These are phyloP conservation scores for Dreissena polymorpha DNA, from an alignment of 1,140 invertebrate species.

Conservation along the genomic window DNA sequence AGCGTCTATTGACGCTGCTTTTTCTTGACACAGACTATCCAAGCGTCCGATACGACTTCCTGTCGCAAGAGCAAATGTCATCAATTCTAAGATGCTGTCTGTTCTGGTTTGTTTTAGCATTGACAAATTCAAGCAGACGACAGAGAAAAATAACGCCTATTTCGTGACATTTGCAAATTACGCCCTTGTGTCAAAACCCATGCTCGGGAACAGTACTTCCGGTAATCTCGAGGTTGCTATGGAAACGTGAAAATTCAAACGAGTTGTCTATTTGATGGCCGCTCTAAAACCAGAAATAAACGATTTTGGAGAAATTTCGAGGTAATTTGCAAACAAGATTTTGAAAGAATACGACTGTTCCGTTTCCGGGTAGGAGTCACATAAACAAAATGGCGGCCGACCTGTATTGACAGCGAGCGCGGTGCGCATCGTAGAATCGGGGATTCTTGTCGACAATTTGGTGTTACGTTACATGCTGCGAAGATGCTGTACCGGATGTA, in stretches of 20 bases:
- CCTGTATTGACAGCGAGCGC: no score
- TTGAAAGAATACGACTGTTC: constrained; percentile 41
- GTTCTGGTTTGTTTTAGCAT: constrained; percentile 53
- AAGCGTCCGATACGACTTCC: constrained; percentile 53
- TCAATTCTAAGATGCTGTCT: constrained; percentile 44
- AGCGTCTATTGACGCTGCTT: constrained; percentile 34
- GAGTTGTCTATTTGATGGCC: constrained; percentile 50
- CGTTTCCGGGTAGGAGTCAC: constrained; percentile 20
- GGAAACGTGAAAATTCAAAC: constrained; percentile 47
- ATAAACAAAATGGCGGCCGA: no score
- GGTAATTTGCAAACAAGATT: constrained; percentile 50
- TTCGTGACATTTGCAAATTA: constrained; percentile 55
- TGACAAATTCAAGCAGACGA: constrained; percentile 54
- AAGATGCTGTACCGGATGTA: no score
- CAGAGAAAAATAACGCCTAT: constrained; percentile 52
- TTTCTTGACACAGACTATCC: constrained; percentile 50
- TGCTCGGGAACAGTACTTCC: constrained; percentile 55
- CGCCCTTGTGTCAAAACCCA: constrained; percentile 48
- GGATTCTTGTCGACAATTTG: no score
- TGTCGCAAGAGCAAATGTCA: constrained; percentile 42
- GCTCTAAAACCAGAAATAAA: constrained; percentile 50
- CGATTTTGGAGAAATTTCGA: constrained; percentile 40
- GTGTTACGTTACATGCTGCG: no score
- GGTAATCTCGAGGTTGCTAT: constrained; percentile 44
- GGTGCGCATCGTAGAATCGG: no score